These are phyloP conservation scores for Phalloptychus januarius DNA, from an alignment of 2,797 vertebrate species.

Conservation along the genomic window DNA sequence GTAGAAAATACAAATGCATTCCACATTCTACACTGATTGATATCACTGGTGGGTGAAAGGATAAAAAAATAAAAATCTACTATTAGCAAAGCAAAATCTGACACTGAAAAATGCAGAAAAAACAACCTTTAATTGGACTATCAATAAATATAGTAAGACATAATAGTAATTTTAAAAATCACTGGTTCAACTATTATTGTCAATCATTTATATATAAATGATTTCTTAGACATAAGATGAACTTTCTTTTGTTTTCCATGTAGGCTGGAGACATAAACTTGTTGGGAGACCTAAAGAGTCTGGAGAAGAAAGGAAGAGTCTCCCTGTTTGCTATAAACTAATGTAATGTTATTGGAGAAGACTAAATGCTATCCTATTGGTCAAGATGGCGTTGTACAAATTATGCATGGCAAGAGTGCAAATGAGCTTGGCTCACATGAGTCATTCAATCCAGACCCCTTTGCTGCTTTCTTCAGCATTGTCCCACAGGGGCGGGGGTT, in stretches of 20 bases:
- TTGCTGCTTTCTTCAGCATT: neutral
- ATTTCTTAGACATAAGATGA: neutral
- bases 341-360: neutral
- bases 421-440: neutral
- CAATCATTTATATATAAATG: neutral
- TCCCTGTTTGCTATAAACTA: neutral
- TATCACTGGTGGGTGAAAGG: neutral
- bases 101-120: neutral
- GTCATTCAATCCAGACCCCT: neutral
- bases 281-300: neutral
- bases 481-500: neutral
- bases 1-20: neutral
- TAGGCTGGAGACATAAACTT: neutral
- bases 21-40: neutral
- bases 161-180: neutral
- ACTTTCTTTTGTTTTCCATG: neutral
- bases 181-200: neutral
- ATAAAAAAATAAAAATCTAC: neutral
- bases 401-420: neutral
- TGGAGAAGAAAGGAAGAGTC: neutral
- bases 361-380: neutral
- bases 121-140: neutral
- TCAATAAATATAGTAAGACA: neutral
- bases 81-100: neutral
- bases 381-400: neutral